These are phyloP conservation scores for Chelmon rostratus DNA, from an alignment of 2,797 vertebrate species.

Conservation along the genomic window DNA sequence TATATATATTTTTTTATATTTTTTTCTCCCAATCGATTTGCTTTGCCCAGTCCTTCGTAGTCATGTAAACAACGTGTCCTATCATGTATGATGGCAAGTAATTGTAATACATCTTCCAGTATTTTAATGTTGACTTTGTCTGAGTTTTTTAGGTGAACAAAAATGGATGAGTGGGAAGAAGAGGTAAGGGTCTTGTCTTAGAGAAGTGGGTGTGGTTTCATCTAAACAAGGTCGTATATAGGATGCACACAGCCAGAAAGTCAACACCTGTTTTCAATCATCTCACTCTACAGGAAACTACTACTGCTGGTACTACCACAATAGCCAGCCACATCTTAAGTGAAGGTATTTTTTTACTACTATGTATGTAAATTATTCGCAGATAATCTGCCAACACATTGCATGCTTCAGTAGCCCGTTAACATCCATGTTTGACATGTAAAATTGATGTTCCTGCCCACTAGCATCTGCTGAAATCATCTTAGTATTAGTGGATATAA, in stretches of 20 bases:
- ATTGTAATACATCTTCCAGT: background rate
- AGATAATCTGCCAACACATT: background rate
- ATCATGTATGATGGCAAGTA: background rate
- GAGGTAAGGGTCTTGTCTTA: slow-evolving; percentile 35
- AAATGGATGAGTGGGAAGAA: slow-evolving; percentile 71
- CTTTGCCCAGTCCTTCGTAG: no score
- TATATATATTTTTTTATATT: background rate
- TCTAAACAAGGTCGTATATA: no score
- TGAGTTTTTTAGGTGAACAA: slow-evolving; percentile 15
- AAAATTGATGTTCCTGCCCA: background rate
- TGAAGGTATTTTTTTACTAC: slow-evolving; percentile 23
- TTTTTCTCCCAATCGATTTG: background rate
- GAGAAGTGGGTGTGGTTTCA: no score
- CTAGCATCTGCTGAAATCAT: background rate
- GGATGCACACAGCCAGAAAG: no score
- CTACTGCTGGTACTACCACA: background rate
- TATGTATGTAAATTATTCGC: rapidly evolving
- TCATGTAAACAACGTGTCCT: background rate
- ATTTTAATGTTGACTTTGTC: background rate
- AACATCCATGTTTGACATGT: background rate
- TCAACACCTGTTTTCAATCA: background rate
- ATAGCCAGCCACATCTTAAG: background rate
- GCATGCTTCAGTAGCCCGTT: background rate
- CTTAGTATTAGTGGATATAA: background rate
- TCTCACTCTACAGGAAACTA: background rate